A percentile compares a stretch with the other conserved stretches of the same genome.
Conservation (phyloP, 2,797 vertebrate species). For the Yasuhikotakia modesta region DNA sequence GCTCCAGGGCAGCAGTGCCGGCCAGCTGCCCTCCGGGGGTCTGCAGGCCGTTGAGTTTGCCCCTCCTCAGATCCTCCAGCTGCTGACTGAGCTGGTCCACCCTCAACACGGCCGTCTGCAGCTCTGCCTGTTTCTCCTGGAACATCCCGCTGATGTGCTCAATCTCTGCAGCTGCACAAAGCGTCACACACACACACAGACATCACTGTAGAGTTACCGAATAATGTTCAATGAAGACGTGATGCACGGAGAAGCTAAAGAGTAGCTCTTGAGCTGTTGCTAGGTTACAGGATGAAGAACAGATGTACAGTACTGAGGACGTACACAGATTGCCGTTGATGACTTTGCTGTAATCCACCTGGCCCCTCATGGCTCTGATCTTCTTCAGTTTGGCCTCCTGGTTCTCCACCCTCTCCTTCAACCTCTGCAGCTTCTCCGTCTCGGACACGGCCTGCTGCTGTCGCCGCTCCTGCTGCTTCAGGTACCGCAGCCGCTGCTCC, state of each 20-base stretch:
- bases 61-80: constrained; percentile 91
- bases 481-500: constrained; percentile 83
- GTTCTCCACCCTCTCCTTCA: constrained; percentile 94
- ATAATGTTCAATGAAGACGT: constrained; percentile 13
- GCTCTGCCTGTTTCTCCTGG: constrained; percentile 96
- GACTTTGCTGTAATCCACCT: constrained; percentile 97
- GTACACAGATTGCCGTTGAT: constrained; percentile 97
- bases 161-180: constrained; percentile 87
- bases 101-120: constrained; percentile 90
- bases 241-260: not conserved
- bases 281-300: not conserved
- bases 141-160: constrained; percentile 96
- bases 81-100: constrained; percentile 97
- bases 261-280: not conserved
- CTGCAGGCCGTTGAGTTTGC: constrained; percentile 92
- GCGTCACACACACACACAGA: not conserved
- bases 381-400: constrained; percentile 97
- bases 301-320: constrained; percentile 60
- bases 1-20: constrained; percentile 88
- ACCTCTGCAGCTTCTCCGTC: constrained; percentile 92
- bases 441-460: constrained; percentile 92
- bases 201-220: constrained; percentile 2
- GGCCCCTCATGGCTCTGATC: constrained; percentile 95
- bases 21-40: constrained; percentile 86
- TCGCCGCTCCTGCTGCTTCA: constrained; percentile 95